Conservation (phyloP, 2,888 invertebrate species). For the Periphyllus acericola region DNA sequence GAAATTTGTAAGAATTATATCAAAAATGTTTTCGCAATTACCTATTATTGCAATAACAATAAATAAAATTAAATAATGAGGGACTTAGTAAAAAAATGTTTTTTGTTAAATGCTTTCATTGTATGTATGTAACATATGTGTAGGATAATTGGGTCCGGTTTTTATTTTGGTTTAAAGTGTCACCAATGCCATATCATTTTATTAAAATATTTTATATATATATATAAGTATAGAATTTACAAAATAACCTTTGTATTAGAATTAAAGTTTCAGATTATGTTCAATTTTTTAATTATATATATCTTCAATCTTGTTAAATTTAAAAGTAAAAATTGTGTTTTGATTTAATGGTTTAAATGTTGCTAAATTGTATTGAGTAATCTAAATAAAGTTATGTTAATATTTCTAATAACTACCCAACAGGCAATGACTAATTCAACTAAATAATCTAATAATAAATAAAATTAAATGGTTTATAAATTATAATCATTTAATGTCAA, state of each 20-base stretch:
- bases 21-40: neutral
- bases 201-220: no score
- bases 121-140: no score
- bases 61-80: no score
- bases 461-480: neutral
- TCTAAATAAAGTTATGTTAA: neutral
- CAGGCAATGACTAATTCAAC: neutral
- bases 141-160: no score
- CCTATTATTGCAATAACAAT: no score
- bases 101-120: no score
- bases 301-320: neutral
- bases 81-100: no score
- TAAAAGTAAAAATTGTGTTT: neutral
- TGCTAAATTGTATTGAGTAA: neutral
- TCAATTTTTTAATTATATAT: neutral
- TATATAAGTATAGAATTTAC: no score
- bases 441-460: neutral
- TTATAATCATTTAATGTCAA: neutral
- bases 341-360: neutral
- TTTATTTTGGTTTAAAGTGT: no score
- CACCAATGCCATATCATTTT: no score
- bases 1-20: neutral
- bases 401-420: neutral
- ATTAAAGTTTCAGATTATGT: neutral
- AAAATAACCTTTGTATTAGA: neutral